A percentile compares a stretch with the other conserved stretches of the same genome.
Conservation (phyloP, 2,888 invertebrate genomes). For the Rugalucina vietnamica region DNA sequence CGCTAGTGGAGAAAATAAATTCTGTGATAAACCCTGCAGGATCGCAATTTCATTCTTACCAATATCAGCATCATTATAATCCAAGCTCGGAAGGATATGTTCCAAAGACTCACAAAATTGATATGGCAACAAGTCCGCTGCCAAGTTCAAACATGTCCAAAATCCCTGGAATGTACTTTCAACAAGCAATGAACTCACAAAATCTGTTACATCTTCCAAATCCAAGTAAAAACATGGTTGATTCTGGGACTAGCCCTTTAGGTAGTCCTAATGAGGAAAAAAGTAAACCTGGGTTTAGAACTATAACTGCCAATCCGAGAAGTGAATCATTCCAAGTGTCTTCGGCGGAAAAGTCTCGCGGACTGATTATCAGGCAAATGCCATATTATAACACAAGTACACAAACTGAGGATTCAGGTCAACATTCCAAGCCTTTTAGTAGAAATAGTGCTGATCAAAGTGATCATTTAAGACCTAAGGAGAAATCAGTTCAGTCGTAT, state of each 20-base stretch:
- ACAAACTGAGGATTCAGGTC: slow-evolving; percentile 74
- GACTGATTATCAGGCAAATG: slow-evolving; percentile 73
- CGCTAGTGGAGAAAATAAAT: slow-evolving; percentile 66
- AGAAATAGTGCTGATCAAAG: slow-evolving; percentile 44
- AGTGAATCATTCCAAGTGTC: slow-evolving; percentile 33
- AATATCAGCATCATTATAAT: slow-evolving; percentile 37
- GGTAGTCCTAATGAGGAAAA: slow-evolving; percentile 60
- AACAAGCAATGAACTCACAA: slow-evolving; percentile 56
- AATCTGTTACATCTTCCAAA: slow-evolving; percentile 32
- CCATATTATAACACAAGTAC: slow-evolving; percentile 81
- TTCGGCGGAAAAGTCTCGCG: slow-evolving; percentile 48
- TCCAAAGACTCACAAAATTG: slow-evolving; percentile 37
- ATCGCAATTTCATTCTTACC: slow-evolving; percentile 36
- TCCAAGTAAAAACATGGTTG: slow-evolving; percentile 47
- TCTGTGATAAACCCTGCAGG: slow-evolving; percentile 60
- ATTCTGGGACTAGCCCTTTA: slow-evolving; percentile 67
- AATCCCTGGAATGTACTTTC: slow-evolving; percentile 52
- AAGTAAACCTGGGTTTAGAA: slow-evolving; percentile 31
- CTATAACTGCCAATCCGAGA: slow-evolving; percentile 44
- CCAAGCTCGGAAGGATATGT: slow-evolving; percentile 36
- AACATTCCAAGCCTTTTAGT: slow-evolving; percentile 35
- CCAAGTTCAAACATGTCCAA: slow-evolving; percentile 39
- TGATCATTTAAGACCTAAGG: slow-evolving; percentile 60
- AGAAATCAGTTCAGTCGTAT: slow-evolving; percentile 48
- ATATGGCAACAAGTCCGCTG: slow-evolving; percentile 61